Base-by-base conservation (phyloP, 2,888 invertebrate genomes). In the Mesorhabditis sp. region DNA sequence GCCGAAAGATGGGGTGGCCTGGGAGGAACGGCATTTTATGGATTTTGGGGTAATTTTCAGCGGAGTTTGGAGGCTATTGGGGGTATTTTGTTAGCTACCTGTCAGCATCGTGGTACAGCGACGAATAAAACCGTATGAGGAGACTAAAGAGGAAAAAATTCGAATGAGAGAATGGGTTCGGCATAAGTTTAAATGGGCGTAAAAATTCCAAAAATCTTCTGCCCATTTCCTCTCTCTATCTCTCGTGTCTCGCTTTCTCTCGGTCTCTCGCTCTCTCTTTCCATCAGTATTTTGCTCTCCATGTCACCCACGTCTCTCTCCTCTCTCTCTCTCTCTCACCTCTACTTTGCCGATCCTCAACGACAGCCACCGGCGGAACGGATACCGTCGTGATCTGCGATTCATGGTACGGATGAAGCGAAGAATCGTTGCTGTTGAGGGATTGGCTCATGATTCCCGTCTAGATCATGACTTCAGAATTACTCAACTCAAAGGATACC, bases 61-160 rank as follows among this genome's bases (percentile, higher is more conserved):
- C 15, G 15, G 28, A 13, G n/a, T 1, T 7, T 28, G n/a, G 7
- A 63, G n/a, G n/a, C 2, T 63, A 28, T 2, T 28, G 15, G 15
- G 7, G 63, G n/a, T 2, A 63, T 15, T 2, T 28, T 63, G 15
- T n/a, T 63, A n/a, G 63, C 7, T 15, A 15, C 41, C 41, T 63
- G 15, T 15, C 63, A 63, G 3, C n/a, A 63, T 63, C 28, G n/a
- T 28, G 41, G 41, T n/a, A 15, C 15, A 15, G 15, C 41, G n/a
- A 63, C 58, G 58, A n/a, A 50, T 50, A 50, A 50, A 66, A 13
- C 43, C 13, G 66, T 41, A 41, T 15, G 44, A 66, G 66, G 13
- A 41, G 44, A 41, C 13, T 13, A 66, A 66, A 66, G 44, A 43
- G 13, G 2, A 43, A 43, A 41, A 43, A 63, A 28, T 15, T 13